These are phyloP conservation scores for Tyria jacobaeae DNA, from an alignment of 2,888 invertebrate species.

Conservation along the genomic window DNA sequence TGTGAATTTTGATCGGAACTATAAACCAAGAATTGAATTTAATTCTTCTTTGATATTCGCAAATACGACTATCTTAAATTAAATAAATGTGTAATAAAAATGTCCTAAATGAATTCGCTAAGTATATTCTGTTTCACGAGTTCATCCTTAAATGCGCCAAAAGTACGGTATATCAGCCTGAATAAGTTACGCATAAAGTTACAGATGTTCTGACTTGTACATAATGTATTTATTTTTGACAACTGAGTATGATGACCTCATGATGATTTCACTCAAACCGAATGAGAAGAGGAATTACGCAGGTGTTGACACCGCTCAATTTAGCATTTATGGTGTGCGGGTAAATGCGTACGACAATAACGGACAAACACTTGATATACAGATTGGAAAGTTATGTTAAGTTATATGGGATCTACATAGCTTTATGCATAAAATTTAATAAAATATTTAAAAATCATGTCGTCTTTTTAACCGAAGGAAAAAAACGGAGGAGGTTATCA, in stretches of 20 bases:
- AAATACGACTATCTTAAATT: not conserved
- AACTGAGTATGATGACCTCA: constrained; percentile 25
- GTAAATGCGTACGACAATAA: constrained; percentile 7
- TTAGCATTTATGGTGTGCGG: constrained; percentile 18
- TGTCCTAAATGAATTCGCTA: not conserved
- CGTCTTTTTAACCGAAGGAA: too few relatives aligned
- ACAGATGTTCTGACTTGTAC: constrained; percentile 1
- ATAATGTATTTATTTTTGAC: constrained; percentile 7
- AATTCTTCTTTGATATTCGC: not conserved
- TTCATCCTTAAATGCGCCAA: not conserved
- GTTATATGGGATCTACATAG: not conserved
- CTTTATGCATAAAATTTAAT: too few relatives aligned
- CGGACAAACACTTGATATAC: not conserved
- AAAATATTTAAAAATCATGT: too few relatives aligned
- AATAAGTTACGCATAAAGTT: constrained; percentile 1
- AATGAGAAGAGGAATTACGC: constrained; percentile 18
- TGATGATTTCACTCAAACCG: constrained; percentile 25
- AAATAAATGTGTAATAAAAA: too few relatives aligned
- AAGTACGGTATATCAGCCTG: not conserved
- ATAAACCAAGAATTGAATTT: not conserved
- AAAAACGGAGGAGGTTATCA: too few relatives aligned
- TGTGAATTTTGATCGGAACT: too few relatives aligned
- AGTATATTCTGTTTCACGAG: too few relatives aligned
- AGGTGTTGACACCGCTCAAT: constrained; percentile 24
- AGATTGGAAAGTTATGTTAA: not conserved